Evolutionary conservation across 2,113 vertebrate species (phyloP).

Genomic region (Zootoca vivipara): DNA sequence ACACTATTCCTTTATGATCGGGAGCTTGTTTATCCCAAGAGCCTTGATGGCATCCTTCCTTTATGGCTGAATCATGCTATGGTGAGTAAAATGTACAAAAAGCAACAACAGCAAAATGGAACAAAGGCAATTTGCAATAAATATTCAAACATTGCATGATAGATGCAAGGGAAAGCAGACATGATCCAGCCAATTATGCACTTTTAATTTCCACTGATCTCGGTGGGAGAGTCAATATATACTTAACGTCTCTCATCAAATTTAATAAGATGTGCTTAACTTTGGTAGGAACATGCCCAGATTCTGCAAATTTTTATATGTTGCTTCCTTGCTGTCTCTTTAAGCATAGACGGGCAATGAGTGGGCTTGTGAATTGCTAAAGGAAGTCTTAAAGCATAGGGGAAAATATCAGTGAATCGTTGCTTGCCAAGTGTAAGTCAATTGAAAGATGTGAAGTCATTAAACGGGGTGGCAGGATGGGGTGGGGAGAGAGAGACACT

Average conservation of each 20-base stretch:
- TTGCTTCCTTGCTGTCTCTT: slow-evolving; percentile 29
- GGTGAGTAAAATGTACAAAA: slow-evolving; percentile 78
- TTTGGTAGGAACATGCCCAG: slow-evolving; percentile 5
- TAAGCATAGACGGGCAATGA: slow-evolving; percentile 27
- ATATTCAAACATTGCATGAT: not conserved
- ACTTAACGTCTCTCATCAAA: not conserved
- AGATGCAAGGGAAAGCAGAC: not conserved
- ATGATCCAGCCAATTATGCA: not conserved
- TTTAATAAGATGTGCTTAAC: not conserved
- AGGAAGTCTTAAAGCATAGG: slow-evolving; percentile 35
- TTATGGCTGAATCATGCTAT: slow-evolving; percentile 88
- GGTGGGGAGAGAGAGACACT: not conserved
- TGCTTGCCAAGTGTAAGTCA: slow-evolving; percentile 48
- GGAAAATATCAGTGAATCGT: not conserved
- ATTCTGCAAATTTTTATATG: slow-evolving; percentile 4
- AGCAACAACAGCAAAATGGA: slow-evolving; percentile 1
- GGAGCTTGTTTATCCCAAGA: slow-evolving; percentile 85
- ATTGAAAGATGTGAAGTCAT: slow-evolving; percentile 36
- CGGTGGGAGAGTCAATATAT: not conserved
- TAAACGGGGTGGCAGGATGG: not conserved
- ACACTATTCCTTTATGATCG: slow-evolving; percentile 82
- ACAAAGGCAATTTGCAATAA: not conserved
- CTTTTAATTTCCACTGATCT: not conserved
- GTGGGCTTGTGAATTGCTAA: not conserved
- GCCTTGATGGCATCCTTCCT: slow-evolving; percentile 82